Evolutionary conservation across 2,888 invertebrate species (phyloP), one percentile per base, ranked within the genome.

Genomic region (Caenorhabditis sp.): DNA sequence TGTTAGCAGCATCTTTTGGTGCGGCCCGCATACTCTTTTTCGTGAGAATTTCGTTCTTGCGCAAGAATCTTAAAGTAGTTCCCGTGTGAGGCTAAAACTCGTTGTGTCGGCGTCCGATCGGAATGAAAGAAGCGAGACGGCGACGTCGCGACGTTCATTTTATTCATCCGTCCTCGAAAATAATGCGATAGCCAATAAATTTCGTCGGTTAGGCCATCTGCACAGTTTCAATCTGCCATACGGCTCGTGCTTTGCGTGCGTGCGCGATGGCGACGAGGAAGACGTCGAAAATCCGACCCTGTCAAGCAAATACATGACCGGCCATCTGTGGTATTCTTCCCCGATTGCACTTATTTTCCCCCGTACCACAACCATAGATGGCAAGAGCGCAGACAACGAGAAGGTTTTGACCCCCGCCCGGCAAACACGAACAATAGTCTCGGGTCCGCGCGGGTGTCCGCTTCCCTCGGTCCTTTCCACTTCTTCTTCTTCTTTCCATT

Each of bases 371-470:
- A 37, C 74, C 65, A 58, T 35, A 58, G 60, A 61, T 24, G 50
- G 67, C 32, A 32, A 9, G 72, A 56, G 65, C 22, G 40, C 44
- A 58, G 74, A 50, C 50, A 40, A 60, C 35, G 65, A 65, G 76
- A 67, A 58, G 18, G 60, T 67, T 60, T 61, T 67, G 67, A 76
- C 76, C 76, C 72, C 58, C 58, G 35, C 37, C 71, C 44, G 32
- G 76, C 76, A 76, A 76, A 76, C 32, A 67, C 76, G 76, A 76
- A 76, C 76, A 76, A 76, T 76, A 61, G 76, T 76, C 60, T 67
- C 76, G 76, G 76, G 76, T 67, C 76, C 76, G 76, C 76, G 67
- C 76, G 67, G 67, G 55, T 65, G 53, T 67, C 78, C 61, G 60
- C 68, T 71, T 72, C 71, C 28, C 71, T 56, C 64, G 56, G 56